Evolutionary conservation across 1,140 invertebrate species (phyloP).

Genomic region (Apocrypta bakeri): DNA sequence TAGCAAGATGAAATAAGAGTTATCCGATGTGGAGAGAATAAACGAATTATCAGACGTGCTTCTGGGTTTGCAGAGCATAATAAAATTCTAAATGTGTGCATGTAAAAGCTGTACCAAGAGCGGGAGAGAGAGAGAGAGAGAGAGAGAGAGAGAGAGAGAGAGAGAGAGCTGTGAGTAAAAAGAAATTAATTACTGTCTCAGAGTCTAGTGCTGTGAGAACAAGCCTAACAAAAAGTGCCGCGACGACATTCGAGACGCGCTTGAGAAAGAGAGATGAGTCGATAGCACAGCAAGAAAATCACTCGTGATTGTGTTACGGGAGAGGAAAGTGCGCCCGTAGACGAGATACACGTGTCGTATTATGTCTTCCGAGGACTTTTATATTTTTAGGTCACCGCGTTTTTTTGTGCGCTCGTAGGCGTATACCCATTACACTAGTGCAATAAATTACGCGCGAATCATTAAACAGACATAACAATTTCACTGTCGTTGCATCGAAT

Average conservation of each 20-base stretch:
- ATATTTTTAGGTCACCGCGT: conserved; percentile 29
- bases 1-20: too few species aligned
- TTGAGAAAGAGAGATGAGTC: conserved; percentile 6
- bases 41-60: neutral
- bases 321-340: conserved; percentile 29
- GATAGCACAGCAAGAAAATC: conserved; percentile 17
- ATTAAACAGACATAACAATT: neutral
- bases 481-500: neutral
- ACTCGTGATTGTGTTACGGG: conserved; percentile 35
- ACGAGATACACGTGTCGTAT: conserved; percentile 14
- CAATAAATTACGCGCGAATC: neutral
- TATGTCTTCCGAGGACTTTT: conserved; percentile 9
- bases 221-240: neutral
- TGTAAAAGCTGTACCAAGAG: too few species aligned
- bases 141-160: neutral
- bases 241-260: conserved; percentile 18
- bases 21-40: neutral
- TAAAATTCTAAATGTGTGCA: neutral
- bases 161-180: neutral
- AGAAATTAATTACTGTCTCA: neutral
- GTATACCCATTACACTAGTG: neutral
- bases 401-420: neutral
- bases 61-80: too few species aligned
- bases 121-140: neutral
- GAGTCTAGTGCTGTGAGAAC: neutral